A percentile compares a stretch with the other conserved stretches of the same genome.
Conservation (phyloP, 1,140 invertebrate species). For the Bradysia coprophila region DNA sequence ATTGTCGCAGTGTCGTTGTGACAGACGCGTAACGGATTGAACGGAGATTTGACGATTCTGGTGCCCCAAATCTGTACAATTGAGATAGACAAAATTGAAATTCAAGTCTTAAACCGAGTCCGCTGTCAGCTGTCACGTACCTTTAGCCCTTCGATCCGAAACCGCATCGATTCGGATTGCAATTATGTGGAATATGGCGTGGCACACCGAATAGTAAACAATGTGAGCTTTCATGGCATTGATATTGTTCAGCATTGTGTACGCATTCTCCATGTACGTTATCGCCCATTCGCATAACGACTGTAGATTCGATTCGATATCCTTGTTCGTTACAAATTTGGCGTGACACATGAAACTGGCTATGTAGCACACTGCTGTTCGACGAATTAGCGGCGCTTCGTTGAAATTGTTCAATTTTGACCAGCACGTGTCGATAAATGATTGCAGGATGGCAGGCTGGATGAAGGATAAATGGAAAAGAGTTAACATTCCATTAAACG, state of each 20-base stretch:
- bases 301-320: conserved; percentile 38
- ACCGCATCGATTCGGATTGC: conserved; percentile 73
- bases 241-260: conserved; percentile 22
- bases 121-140: too few species aligned
- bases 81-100: too few species aligned
- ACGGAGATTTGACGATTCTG: conserved; percentile 57
- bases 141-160: too few species aligned
- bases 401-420: conserved; percentile 48
- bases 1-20: conserved; percentile 54
- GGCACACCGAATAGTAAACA: conserved; percentile 79
- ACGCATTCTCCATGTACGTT: conserved; percentile 43
- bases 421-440: conserved; percentile 56
- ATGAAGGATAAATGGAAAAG: neutral
- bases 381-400: conserved; percentile 40
- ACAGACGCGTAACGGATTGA: conserved; percentile 75
- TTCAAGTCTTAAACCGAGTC: too few species aligned
- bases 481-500: too few species aligned
- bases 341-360: conserved; percentile 54
- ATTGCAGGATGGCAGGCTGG: conserved; percentile 33
- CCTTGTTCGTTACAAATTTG: conserved; percentile 45
- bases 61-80: too few species aligned
- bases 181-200: conserved; percentile 78
- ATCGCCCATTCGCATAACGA: conserved; percentile 56
- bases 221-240: conserved; percentile 45
- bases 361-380: conserved; percentile 52